A percentile compares a stretch with the other conserved stretches of the same genome.
These are phyloP conservation scores for Pelecanus crispus DNA, from an alignment of 2,113 vertebrate species.

Conservation along the genomic window DNA sequence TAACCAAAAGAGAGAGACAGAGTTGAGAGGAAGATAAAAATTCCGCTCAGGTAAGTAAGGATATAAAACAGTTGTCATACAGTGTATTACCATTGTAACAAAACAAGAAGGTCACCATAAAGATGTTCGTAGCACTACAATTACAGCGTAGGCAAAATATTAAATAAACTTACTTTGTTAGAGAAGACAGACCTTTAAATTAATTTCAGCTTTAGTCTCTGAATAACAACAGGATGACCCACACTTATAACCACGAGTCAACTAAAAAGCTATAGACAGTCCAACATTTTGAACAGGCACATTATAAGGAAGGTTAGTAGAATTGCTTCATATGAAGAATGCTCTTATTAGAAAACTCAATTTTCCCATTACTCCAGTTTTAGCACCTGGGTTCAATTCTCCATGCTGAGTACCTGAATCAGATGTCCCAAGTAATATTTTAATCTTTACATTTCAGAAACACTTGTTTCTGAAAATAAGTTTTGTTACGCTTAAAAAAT, in stretches of 20 bases:
- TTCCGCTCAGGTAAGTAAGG: background rate
- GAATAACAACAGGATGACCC: background rate
- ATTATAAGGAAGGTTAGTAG: background rate
- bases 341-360: background rate
- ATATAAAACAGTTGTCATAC: background rate
- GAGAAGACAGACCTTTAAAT: slow-evolving; percentile 18
- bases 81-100: background rate
- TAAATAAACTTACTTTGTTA: slow-evolving; percentile 16
- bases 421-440: background rate
- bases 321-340: background rate
- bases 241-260: background rate
- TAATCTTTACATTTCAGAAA: background rate
- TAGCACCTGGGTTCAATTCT: background rate
- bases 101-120: background rate
- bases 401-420: background rate
- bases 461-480: background rate
- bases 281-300: background rate
- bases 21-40: background rate
- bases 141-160: background rate
- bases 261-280: background rate
- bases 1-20: background rate
- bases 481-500: background rate
- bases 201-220: slow-evolving; percentile 6
- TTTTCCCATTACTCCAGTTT: background rate
- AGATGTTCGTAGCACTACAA: background rate